These are phyloP conservation scores for Syndactyla subalaris DNA, from an alignment of 2,797 vertebrate species.

Conservation along the genomic window DNA sequence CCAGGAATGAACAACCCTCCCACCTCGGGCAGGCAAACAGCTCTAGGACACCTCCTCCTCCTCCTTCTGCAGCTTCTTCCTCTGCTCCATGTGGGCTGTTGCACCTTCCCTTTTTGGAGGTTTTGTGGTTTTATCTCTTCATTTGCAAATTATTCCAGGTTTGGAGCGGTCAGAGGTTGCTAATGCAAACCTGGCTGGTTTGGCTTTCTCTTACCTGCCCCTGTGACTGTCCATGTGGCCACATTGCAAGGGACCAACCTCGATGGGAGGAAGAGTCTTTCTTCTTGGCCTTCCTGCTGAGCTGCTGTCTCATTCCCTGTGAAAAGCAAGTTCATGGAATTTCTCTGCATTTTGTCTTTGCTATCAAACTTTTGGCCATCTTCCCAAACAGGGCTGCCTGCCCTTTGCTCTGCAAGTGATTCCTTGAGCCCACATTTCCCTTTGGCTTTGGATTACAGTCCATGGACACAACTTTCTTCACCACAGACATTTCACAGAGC, in stretches of 20 bases:
- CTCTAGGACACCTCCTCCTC: not conserved
- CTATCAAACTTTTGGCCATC: rapidly evolving
- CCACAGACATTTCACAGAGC: not conserved
- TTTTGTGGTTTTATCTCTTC: not conserved
- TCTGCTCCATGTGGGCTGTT: not conserved
- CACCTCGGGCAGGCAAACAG: not conserved
- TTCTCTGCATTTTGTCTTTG: not conserved
- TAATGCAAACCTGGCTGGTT: not conserved
- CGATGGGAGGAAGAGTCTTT: not conserved
- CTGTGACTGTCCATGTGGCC: not conserved
- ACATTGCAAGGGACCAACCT: not conserved
- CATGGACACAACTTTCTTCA: not conserved
- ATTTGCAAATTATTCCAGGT: not conserved
- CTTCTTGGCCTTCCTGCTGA: not conserved
- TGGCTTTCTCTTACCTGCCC: not conserved
- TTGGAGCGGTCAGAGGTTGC: not conserved
- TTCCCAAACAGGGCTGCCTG: not conserved
- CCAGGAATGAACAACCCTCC: not conserved
- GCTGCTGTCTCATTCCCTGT: not conserved
- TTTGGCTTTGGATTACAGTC: not conserved
- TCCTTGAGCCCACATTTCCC: not conserved
- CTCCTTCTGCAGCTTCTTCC: not conserved
- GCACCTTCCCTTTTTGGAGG: not conserved
- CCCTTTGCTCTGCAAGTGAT: not conserved
- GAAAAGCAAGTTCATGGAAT: not conserved